Percentiles rank a stretch among this genome's conserved stretches.
Evolutionary conservation across 23 tunicate species (phyloP).

Genomic region (Ascidia mentula): DNA sequence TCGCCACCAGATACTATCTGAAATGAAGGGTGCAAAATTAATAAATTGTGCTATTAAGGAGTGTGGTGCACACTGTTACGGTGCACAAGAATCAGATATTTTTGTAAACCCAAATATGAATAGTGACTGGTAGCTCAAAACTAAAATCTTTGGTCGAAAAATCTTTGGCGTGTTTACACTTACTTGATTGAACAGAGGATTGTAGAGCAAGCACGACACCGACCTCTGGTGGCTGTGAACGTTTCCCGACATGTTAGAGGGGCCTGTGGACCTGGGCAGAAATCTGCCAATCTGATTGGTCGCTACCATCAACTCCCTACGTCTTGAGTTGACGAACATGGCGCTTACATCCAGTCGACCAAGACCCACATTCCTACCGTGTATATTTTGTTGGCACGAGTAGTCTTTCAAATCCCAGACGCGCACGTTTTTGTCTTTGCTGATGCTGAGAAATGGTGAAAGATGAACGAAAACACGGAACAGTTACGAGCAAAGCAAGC

Average conservation of each 20-base stretch:
- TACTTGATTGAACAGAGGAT: slow-evolving; percentile 57
- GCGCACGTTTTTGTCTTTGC: slow-evolving; percentile 64
- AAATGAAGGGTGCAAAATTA: not conserved
- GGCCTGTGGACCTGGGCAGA: not conserved
- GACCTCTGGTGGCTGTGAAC: slow-evolving; percentile 40
- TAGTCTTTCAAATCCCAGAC: slow-evolving; percentile 62
- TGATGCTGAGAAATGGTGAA: slow-evolving; percentile 21
- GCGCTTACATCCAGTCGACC: slow-evolving; percentile 47
- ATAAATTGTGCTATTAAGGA: too few relatives aligned
- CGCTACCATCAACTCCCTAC: slow-evolving; percentile 41
- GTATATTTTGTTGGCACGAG: slow-evolving; percentile 58
- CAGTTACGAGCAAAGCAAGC: not conserved
- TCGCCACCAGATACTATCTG: slow-evolving; percentile 49
- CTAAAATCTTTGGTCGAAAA: too few relatives aligned
- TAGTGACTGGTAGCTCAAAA: too few relatives aligned
- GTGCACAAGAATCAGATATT: too few relatives aligned
- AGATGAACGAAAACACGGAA: not conserved
- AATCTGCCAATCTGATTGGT: slow-evolving; percentile 48
- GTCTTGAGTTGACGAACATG: slow-evolving; percentile 21
- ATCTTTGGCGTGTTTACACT: too few relatives aligned
- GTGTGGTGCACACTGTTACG: too few relatives aligned
- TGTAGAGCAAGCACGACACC: slow-evolving; percentile 50
- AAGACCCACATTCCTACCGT: slow-evolving; percentile 36
- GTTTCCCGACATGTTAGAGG: not conserved
- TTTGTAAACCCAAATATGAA: too few relatives aligned